Evolutionary conservation across 2,888 invertebrate genomes (phyloP).

Genomic region (Mesoligia furuncula): DNA sequence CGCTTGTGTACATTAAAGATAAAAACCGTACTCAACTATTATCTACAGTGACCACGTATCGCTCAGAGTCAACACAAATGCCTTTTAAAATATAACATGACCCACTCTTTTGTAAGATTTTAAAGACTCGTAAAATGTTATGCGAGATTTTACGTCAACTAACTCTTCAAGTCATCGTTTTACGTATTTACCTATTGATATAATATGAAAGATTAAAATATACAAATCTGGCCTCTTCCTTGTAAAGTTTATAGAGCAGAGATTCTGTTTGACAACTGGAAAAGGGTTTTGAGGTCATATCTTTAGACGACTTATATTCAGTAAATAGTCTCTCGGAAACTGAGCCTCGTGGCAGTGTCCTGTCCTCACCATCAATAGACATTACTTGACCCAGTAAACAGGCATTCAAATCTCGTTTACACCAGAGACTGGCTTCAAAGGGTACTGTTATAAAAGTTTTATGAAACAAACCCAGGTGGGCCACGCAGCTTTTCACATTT

Average conservation of each 20-base stretch:
- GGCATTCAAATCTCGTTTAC: neutral
- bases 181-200: neutral
- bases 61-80: neutral
- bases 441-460: constrained; percentile 11
- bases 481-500: neutral
- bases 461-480: neutral
- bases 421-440: neutral
- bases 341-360: neutral
- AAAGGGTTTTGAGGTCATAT: neutral
- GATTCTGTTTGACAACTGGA: neutral
- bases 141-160: neutral
- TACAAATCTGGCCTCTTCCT: neutral
- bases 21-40: neutral
- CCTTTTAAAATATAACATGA: neutral
- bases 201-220: neutral
- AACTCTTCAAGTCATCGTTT: neutral
- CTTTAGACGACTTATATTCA: neutral
- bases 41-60: neutral
- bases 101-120: neutral
- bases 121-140: neutral
- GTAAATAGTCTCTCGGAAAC: neutral
- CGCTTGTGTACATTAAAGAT: neutral
- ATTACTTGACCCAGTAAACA: constrained; percentile 16
- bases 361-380: neutral
- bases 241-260: neutral